Conservation (phyloP, 2,888 invertebrate species). For the Blastobasis lacticolella region DNA sequence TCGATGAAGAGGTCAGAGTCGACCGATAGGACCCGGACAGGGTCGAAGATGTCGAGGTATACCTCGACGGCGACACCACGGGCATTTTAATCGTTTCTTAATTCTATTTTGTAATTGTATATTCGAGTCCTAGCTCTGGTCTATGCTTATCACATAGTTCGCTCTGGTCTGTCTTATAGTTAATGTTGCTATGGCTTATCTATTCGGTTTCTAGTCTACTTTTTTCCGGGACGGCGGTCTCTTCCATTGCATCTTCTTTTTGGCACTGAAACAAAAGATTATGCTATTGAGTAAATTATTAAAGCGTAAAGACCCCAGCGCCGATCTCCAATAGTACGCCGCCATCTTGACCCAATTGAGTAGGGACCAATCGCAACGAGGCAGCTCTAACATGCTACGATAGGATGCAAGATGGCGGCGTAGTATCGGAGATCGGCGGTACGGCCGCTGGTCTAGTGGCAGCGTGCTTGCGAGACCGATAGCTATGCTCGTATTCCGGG, state of each 20-base stretch:
- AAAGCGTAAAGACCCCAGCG: no score
- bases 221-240: constrained; percentile 53
- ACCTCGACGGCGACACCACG: constrained; percentile 74
- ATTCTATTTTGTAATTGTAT: constrained; percentile 5
- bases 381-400: no score
- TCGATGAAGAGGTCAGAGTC: constrained; percentile 57
- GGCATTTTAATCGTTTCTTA: constrained; percentile 56
- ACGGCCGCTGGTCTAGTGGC: no score
- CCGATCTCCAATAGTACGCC: no score
- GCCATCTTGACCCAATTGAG: no score
- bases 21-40: constrained; percentile 67
- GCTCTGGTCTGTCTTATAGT: constrained; percentile 3
- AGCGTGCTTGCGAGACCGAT: no score
- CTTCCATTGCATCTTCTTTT: constrained; percentile 47
- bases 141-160: constrained; percentile 16
- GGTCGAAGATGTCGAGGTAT: constrained; percentile 51
- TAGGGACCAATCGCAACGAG: no score
- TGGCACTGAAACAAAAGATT: constrained; percentile 6
- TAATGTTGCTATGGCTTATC: no score
- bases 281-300: no score
- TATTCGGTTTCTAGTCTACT: constrained; percentile 13
- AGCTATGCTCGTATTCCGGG: no score
- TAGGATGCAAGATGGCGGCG: no score
- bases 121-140: neutral
- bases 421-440: no score